Base-by-base conservation (phyloP, 2,113 vertebrate genomes). In the Grammomys dolichurus region DNA sequence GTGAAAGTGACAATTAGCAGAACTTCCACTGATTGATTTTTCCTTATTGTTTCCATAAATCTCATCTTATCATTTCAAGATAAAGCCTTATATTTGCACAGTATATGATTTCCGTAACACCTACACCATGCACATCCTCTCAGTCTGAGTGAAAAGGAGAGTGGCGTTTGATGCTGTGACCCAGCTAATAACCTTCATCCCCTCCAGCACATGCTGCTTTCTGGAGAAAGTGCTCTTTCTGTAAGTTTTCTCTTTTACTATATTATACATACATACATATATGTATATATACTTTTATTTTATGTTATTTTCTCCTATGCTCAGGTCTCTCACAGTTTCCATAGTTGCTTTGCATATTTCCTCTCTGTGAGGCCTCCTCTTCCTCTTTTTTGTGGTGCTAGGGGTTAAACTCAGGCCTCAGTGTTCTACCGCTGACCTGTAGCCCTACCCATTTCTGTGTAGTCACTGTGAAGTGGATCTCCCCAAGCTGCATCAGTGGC, bases 1-100 rank as follows among this genome's bases (percentile, higher is more conserved):
- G 92, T 5, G 16, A 94, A 97, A 80, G 88, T 97, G 97, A 97
- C 98, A 98, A 97, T 96, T 94, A 97, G 93, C 98, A 98, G 97
- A 98, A 98, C 98, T 98, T 98, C 98, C 98, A 98, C 90, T 60
- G 97, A 97, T 98, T 98, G 91, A 97, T 16, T 84, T 96, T 76
- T 48, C 80, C 86, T 90, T 86, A 90, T 80, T 95, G 91, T 94
- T 80, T 97, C 78, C 88, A 90, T 91, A 86, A 0, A 95, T 87
- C 67, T 63, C 91, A 63, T 95, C 85, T 94, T 93, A 94, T 73
- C 87, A 90, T 89, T 75, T 95, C 76, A 96, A 95, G 92, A 94
- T 78, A 89, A 82, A 86, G 60, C 31, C 40, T 95, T 94, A 88
- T 88, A 73, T 5, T 77, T 96, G 24, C 36, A 87, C 5, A 58